Conservation (phyloP, 1,140 invertebrate genomes). For the Trichonephila inaurata region DNA sequence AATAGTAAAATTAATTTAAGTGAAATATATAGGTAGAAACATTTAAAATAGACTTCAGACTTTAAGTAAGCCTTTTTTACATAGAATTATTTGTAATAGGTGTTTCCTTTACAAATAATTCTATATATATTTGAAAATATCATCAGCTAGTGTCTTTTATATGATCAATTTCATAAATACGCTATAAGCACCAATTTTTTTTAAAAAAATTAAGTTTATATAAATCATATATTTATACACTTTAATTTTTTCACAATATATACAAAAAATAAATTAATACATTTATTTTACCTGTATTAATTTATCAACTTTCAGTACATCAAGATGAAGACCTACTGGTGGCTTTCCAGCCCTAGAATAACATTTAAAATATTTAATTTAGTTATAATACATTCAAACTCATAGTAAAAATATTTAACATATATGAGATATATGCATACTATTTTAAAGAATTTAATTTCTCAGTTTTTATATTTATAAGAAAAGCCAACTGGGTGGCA, state of each 20-base stretch:
- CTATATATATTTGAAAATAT: no score
- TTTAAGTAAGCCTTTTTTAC: no score
- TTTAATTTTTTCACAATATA: not conserved
- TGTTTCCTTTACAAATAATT: no score
- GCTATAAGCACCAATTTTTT: not conserved
- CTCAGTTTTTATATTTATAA: conserved; percentile 5
- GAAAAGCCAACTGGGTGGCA: no score
- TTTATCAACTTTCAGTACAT: conserved; percentile 98
- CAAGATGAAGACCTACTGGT: conserved; percentile 96
- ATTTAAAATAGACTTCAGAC: no score
- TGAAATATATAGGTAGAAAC: no score
- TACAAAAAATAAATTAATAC: not conserved
- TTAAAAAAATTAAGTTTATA: not conserved
- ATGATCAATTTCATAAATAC: no score
- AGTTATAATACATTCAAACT: not conserved
- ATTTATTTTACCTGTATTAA: conserved; percentile 88
- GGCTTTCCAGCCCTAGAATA: conserved; percentile 97
- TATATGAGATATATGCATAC: not conserved
- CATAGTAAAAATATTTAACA: not conserved
- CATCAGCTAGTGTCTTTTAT: no score
- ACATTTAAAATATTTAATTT: not conserved
- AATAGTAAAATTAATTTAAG: no score
- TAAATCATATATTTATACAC: not conserved
- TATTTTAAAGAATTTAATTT: conserved; percentile 13
- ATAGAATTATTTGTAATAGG: no score